Conservation (phyloP, 23 tunicate species). For the Ascidia mentula region DNA sequence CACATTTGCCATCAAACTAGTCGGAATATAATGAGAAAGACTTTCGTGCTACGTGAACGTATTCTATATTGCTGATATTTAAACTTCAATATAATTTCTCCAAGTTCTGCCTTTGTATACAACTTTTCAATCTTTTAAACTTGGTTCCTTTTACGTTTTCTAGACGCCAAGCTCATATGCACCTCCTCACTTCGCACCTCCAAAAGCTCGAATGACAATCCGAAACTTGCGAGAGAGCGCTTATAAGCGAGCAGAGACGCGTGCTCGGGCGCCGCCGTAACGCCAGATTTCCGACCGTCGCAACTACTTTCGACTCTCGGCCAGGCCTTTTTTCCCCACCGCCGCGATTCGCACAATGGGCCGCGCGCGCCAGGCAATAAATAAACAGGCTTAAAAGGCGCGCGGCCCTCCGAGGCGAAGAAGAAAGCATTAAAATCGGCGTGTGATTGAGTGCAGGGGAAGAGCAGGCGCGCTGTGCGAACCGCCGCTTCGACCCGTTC, state of each 20-base stretch:
- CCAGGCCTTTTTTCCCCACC: conserved; percentile 6
- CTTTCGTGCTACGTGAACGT: no score
- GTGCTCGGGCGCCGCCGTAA: neutral
- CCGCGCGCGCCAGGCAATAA: conserved; percentile 5
- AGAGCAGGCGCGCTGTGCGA: conserved; percentile 65
- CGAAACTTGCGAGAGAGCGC: neutral
- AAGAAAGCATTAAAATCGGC: conserved; percentile 21
- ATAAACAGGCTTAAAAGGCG: conserved; percentile 1
- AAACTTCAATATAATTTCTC: no score
- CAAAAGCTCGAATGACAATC: neutral
- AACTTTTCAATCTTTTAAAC: no score
- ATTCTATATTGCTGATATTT: no score
- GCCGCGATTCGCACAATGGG: neutral
- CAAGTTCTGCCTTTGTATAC: no score
- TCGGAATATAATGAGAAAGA: no score
- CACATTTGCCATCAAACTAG: no score
- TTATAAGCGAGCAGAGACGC: neutral
- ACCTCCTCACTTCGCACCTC: neutral
- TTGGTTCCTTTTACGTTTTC: no score
- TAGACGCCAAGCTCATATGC: no score
- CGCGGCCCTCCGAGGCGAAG: conserved; percentile 3
- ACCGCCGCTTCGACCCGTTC: conserved; percentile 48
- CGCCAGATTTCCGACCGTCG: neutral
- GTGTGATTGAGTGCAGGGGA: conserved; percentile 30
- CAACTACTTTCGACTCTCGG: conserved; percentile 7